Conservation (phyloP, 2,888 invertebrate species). For the Melikaiella ostensackeni region DNA sequence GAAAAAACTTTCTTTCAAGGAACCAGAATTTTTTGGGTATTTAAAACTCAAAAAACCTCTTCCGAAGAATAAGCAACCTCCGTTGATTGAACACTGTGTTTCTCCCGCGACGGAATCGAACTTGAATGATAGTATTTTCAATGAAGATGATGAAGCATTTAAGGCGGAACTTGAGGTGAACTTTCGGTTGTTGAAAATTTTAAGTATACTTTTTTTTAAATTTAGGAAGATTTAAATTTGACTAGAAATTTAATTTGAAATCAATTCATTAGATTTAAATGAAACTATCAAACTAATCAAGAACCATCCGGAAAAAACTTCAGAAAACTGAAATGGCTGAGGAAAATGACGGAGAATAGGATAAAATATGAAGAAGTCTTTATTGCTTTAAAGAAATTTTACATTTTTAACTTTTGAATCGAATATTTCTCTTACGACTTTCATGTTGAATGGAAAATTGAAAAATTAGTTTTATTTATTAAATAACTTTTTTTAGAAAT, state of each 20-base stretch:
- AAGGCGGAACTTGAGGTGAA: constrained; percentile 74
- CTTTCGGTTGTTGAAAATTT: constrained; percentile 49
- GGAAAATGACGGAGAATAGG: too few species aligned
- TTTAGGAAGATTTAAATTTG: not conserved
- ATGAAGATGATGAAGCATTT: constrained; percentile 70
- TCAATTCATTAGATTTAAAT: too few species aligned
- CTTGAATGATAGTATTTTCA: constrained; percentile 67
- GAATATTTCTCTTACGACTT: too few species aligned
- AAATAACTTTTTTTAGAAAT: not conserved
- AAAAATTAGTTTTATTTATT: too few species aligned
- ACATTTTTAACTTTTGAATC: too few species aligned
- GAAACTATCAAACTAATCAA: too few species aligned
- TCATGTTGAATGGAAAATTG: too few species aligned
- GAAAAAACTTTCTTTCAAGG: constrained; percentile 92
- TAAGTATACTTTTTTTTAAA: not conserved
- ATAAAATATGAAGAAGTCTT: too few species aligned
- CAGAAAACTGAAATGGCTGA: too few species aligned
- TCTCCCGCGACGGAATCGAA: constrained; percentile 49
- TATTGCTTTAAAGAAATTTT: too few species aligned
- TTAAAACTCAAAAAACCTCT: constrained; percentile 69
- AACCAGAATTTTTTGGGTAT: constrained; percentile 85
- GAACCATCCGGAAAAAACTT: too few species aligned
- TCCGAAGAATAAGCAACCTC: constrained; percentile 55
- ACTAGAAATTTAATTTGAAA: too few species aligned
- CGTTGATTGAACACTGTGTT: constrained; percentile 50